Conservation (phyloP, 2,797 vertebrate genomes). For the Megalops cyprinoides region DNA sequence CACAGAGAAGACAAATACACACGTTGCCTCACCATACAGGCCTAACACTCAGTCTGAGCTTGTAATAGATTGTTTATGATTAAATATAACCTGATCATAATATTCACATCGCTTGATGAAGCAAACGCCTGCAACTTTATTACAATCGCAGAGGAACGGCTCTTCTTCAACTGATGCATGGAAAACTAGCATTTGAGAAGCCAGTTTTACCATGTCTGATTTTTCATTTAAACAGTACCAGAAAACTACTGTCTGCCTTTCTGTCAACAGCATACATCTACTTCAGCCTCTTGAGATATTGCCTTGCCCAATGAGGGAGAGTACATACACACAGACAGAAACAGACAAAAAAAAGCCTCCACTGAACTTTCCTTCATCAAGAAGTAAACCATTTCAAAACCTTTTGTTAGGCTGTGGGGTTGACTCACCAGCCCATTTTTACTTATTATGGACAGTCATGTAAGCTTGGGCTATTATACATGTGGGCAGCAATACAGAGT, state of each 20-base stretch:
- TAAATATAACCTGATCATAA: neutral
- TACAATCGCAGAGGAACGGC: neutral
- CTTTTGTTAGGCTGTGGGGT: neutral
- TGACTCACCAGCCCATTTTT: neutral
- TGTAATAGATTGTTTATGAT: slow-evolving; percentile 4
- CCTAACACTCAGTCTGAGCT: neutral
- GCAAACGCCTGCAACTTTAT: slow-evolving; percentile 14
- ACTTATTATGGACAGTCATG: neutral
- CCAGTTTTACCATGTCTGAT: neutral
- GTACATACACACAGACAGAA: slow-evolving; percentile 12
- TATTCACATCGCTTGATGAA: slow-evolving; percentile 18
- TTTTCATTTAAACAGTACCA: slow-evolving; percentile 18
- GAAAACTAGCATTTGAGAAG: slow-evolving; percentile 23
- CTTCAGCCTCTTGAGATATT: neutral
- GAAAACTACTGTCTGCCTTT: neutral
- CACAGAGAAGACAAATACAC: neutral
- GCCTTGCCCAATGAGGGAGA: slow-evolving; percentile 7
- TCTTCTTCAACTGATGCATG: neutral
- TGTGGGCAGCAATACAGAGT: slow-evolving; percentile 18
- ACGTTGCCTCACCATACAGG: neutral
- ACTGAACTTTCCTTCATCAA: slow-evolving; percentile 9
- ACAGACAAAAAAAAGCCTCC: neutral
- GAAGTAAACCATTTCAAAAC: slow-evolving; percentile 3
- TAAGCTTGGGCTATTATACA: neutral
- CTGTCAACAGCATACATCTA: neutral